Evolutionary conservation across 1,140 invertebrate species (phyloP), one percentile per base, ranked within the genome.

Genomic region (Euborellia annulipes): DNA sequence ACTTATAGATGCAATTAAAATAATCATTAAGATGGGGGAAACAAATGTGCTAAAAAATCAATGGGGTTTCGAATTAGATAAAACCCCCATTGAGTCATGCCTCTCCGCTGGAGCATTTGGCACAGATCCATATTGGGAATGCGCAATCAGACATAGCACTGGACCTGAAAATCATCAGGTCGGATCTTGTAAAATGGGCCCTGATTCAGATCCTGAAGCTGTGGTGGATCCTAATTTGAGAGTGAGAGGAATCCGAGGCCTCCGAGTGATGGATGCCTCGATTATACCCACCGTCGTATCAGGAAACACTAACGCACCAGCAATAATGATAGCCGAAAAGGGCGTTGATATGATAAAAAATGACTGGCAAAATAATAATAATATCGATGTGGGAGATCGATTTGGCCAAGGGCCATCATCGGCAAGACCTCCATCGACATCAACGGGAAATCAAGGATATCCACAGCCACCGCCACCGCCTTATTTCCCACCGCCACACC

Each of bases 241-340:
- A 49, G 79, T 85, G 1, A 68, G 78, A 54, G 82, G 82, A 0
- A 63, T 85, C 2, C 68, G 71, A 27, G 68, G 76, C 4, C 65
- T 86, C 3, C 64, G 84, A 19, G 77, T 87, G 7, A 78, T 79
- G 3, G 84, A 87, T 56, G 81, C 80, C 0, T 85, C 82, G 18
- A 67, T 85, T 14, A 85, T 86, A 76, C 83, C 84, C 0, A 56
- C 60, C 1, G 73, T 84, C 1, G 47, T 54, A 1, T 47, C 44
- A 9, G 70, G 70, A 14, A 70, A 71, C 49, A 69, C 68, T 2
- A 68, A 71, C 50, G 68, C 70, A 1, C 65, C 71, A 0, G 58
- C 55, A 21, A 70, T 75, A n/a, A 73, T 75, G 71, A 70, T 75
- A 11, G 72, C 63, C 0, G 72, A 75, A 51, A 72, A 70, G 52